phyloP scores from a whole-genome alignment of 1,140 invertebrate genomes.

The Cotesia glomerata region DNA sequence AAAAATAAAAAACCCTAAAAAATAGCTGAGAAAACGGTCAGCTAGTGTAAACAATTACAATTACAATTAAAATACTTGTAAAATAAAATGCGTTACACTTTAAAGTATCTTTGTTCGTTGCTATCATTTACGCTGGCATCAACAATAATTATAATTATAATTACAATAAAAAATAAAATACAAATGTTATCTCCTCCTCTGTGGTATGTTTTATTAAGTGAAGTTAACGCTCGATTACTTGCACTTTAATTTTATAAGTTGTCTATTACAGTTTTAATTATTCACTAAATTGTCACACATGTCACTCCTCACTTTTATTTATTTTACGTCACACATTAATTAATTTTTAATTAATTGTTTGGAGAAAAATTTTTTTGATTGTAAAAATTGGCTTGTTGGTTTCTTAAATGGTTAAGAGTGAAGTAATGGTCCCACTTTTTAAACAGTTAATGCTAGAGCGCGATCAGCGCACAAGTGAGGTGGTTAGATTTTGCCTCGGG shows the following conservation, averaged over 20 bases:
- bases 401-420: background rate
- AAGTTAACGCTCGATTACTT: too few species aligned
- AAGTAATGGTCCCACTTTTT: conserved; percentile 32
- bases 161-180: background rate
- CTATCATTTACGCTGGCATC: conserved; percentile 16
- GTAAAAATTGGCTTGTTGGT: too few species aligned
- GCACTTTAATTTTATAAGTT: too few species aligned
- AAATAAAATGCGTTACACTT: background rate
- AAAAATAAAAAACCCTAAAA: too few species aligned
- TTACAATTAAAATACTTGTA: background rate
- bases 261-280: too few species aligned
- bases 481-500: conserved; percentile 58
- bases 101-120: conserved; percentile 20
- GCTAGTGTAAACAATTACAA: background rate
- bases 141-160: background rate
- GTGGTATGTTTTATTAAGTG: too few species aligned
- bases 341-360: background rate
- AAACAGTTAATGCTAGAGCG: conserved; percentile 39
- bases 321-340: too few species aligned
- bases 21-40: too few species aligned
- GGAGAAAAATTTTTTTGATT: too few species aligned
- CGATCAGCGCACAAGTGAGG: conserved; percentile 60
- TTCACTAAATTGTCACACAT: too few species aligned
- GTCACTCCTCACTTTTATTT: too few species aligned
- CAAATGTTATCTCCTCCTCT: conserved; percentile 27